Base-by-base conservation (phyloP, 1,140 invertebrate genomes). In the Sitobion miscanthi region DNA sequence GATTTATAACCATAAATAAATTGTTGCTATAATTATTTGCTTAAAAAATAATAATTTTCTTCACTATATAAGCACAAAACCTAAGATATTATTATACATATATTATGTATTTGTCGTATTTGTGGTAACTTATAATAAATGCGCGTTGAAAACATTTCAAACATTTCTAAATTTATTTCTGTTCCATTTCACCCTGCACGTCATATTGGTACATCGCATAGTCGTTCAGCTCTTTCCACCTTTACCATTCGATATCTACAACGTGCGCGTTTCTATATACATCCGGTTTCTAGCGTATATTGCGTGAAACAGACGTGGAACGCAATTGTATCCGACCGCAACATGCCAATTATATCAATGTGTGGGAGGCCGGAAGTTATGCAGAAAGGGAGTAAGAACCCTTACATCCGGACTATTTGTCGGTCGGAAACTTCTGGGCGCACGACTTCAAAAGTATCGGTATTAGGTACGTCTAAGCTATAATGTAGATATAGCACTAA, bases 361-460 rank as follows among this genome's bases (percentile, higher is more conserved):
- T 42, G 52, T 17, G 52, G 52, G n/a, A 42, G 20, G 30, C 35
- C 88, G 88, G 49, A 89, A 89, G 35, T 57, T 38, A 57, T 25
- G 35, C 17, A 38, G 47, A 88, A 88, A 88, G 49, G 88, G 2
- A 89, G 8, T 42, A 38, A 1, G 52, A 57, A 89, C 88, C 35
- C 35, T 57, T 57, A 57, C 52, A 57, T 89, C 49, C 49, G 49
- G 8, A 89, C 42, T 35, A 89, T 89, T 89, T 52, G 87, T 54
- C 47, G 20, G 17, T n/a, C 87, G 87, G 87, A 89, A 54, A 54
- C 23, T 35, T 89, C 87, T 89, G 49, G 49, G 49, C 20, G 21
- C 3, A 54, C 87, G 49, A 35, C 49, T 89, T 89, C 87, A 89
- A 89, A 89, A 89, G 23, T 30, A 30, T 54, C 87, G 23, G 35